Percentiles rank a stretch among this genome's conserved stretches.
Evolutionary conservation across 2,888 invertebrate genomes (phyloP).

Genomic region (Noctuana brunneofusca): DNA sequence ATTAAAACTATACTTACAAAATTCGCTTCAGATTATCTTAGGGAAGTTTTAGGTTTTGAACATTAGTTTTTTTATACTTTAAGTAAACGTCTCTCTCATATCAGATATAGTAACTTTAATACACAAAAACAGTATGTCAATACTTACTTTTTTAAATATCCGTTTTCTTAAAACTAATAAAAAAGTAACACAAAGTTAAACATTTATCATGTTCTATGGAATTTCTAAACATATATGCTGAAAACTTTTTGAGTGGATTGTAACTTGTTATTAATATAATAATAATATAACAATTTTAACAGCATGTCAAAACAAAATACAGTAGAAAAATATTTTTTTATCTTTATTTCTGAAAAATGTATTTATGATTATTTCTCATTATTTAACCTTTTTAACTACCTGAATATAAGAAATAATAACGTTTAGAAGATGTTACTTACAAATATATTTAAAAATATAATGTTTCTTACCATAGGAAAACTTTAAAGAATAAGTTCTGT

Average conservation of each 20-base stretch:
- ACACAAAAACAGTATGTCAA: neutral
- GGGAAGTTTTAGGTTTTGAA: constrained; percentile 2
- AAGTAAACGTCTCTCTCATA: too few relatives aligned
- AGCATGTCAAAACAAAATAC: neutral
- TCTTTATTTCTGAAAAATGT: neutral
- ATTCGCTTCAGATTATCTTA: neutral
- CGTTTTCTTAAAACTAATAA: neutral
- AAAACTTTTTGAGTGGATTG: neutral
- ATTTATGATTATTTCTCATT: too few relatives aligned
- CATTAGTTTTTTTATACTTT: neutral
- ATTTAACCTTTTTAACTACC: too few relatives aligned
- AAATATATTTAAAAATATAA: too few relatives aligned
- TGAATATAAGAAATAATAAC: too few relatives aligned
- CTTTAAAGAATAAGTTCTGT: too few relatives aligned
- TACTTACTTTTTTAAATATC: neutral
- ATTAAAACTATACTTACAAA: constrained; percentile 5
- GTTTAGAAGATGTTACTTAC: too few relatives aligned
- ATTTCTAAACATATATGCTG: too few relatives aligned
- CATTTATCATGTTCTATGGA: neutral
- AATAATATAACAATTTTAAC: too few relatives aligned
- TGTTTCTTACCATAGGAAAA: too few relatives aligned
- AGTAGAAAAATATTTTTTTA: neutral
- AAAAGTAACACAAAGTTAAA: neutral
- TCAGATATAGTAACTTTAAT: neutral
- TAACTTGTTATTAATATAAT: too few relatives aligned